Evolutionary conservation across 2,888 invertebrate species (phyloP), one percentile per base, ranked within the genome.

Genomic region (Heteromurus nitidus): DNA sequence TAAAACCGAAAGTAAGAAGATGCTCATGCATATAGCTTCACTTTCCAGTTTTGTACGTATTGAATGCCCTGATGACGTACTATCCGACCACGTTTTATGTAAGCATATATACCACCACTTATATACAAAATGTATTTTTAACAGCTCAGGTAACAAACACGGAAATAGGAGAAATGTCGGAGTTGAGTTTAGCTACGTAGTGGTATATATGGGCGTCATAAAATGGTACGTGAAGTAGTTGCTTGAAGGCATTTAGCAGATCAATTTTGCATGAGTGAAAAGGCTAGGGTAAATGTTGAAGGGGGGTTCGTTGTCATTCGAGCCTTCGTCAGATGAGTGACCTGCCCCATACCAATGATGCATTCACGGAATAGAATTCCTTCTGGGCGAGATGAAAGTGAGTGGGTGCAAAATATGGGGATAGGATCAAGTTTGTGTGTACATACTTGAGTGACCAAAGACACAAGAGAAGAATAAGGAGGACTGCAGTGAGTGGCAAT

Each of bases 281-380:
- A 44, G 2, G 30, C 42, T 44, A 18, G 65, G 24, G 9, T 24
- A 60, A 60, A 24, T 24, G 28, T 60, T 60, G 60, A 60, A 26
- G 9, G 42, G n/a, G 5, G 50, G 16, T 64, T 36, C 58, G 24
- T 65, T 65, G 65, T 65, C 65, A 65, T 65, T 26, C 44, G 65
- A 65, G 65, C 65, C 44, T 30, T 62, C 30, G n/a, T n/a, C n/a
- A n/a, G n/a, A n/a, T n/a, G 31, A 62, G 62, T 62, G 31, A 62
- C 62, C 62, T 50, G 24, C n/a, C n/a, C n/a, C n/a, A n/a, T n/a
- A n/a, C n/a, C n/a, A n/a, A n/a, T n/a, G 22, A 22, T 55, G 20
- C n/a, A 31, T 62, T 20, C 31, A 9, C 62, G 16, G 9, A 62
- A n/a, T n/a, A 62, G 30, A 31, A 62, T 62, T 62, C 31, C 62